Evolutionary conservation across 2,888 invertebrate genomes (phyloP).

Genomic region (Parapristionchus giblindavisi): DNA sequence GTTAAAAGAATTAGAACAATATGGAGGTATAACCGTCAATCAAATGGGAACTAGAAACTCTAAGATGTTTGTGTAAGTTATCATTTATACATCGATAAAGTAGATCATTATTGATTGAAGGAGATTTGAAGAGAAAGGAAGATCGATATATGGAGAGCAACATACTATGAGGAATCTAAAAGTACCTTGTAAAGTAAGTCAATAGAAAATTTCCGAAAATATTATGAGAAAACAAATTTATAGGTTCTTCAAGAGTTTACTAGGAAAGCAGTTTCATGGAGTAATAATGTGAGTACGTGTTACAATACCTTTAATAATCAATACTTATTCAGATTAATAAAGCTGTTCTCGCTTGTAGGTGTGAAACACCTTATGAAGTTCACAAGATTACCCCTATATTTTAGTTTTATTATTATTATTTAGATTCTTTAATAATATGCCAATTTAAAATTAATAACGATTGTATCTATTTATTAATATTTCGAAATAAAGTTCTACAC

Average conservation of each 20-base stretch:
- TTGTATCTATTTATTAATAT: no score
- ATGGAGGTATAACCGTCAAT: conserved; percentile 30
- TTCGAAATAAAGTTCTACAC: no score
- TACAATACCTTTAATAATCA: not conserved
- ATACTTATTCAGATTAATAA: conserved; percentile 19
- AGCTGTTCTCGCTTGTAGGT: conserved; percentile 22
- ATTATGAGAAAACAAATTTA: not conserved
- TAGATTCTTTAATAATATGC: no score
- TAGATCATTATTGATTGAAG: not conserved
- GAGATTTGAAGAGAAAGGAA: conserved; percentile 2
- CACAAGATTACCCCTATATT: conserved; percentile 35
- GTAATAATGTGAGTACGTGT: conserved; percentile 16
- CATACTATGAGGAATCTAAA: conserved; percentile 28
- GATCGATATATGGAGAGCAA: conserved; percentile 31
- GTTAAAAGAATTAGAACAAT: conserved; percentile 19
- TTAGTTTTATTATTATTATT: no score
- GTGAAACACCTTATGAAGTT: conserved; percentile 27
- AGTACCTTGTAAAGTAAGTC: conserved; percentile 19
- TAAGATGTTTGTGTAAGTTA: conserved; percentile 28
- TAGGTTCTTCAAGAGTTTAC: conserved; percentile 31
- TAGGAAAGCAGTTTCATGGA: conserved; percentile 25
- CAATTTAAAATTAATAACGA: no score
- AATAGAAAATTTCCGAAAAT: no score
- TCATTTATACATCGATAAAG: not conserved
- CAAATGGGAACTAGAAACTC: conserved; percentile 33